phyloP scores from a whole-genome alignment of 2,888 invertebrate genomes.

The Sabatieria punctata region DNA sequence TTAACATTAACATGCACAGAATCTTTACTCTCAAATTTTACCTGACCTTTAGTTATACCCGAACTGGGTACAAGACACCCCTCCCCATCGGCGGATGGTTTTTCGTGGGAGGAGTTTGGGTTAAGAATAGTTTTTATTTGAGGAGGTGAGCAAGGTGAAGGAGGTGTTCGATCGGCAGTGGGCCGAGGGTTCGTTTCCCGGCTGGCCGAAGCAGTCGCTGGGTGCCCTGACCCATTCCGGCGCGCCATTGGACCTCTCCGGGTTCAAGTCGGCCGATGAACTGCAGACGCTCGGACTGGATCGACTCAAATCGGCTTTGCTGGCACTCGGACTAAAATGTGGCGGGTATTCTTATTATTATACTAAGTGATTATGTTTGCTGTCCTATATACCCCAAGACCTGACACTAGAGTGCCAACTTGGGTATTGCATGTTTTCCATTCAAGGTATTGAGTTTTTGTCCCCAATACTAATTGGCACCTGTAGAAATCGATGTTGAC shows the following conservation, averaged over 20 bases:
- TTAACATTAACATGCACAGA: too few species aligned
- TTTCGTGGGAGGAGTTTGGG: too few species aligned
- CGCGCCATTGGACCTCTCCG: slow-evolving; percentile 91
- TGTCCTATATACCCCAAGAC: neutral
- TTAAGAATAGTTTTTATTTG: slow-evolving; percentile 10
- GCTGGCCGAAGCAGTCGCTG: slow-evolving; percentile 79
- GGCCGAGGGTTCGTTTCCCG: slow-evolving; percentile 72
- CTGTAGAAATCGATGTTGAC: slow-evolving; percentile 3
- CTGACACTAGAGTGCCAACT: too few species aligned
- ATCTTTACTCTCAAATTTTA: too few species aligned
- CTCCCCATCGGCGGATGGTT: too few species aligned
- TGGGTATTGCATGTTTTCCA: too few species aligned
- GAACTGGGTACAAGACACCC: too few species aligned
- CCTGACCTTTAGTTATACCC: too few species aligned
- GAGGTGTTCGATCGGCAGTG: slow-evolving; percentile 69
- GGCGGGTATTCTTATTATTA: slow-evolving; percentile 50
- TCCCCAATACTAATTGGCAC: too few species aligned
- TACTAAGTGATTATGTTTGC: neutral
- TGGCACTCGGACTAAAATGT: slow-evolving; percentile 91
- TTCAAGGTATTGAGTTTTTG: neutral
- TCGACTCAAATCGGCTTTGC: slow-evolving; percentile 83
- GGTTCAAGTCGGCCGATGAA: slow-evolving; percentile 92
- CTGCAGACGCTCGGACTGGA: slow-evolving; percentile 88
- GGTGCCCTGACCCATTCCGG: slow-evolving; percentile 75
- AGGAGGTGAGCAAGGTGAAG: slow-evolving; percentile 56